Evolutionary conservation across 2,113 vertebrate genomes (phyloP).

Genomic region (Syngnathoides biaculeatus): DNA sequence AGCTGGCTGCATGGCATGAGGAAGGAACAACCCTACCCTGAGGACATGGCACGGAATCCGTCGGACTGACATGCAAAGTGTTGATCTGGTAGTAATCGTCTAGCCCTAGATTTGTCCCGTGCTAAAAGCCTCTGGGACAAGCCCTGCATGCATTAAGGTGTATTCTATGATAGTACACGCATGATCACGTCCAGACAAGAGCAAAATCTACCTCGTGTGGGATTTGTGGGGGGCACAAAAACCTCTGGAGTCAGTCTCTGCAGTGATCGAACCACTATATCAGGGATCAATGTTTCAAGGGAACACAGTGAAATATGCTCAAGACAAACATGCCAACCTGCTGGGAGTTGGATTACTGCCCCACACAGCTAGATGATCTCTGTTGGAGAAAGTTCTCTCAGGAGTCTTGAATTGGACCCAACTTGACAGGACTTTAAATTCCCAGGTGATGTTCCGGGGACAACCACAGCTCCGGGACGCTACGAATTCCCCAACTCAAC

Average conservation of each 20-base stretch:
- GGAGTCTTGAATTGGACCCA: background rate
- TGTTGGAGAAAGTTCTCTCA: conserved; percentile 15
- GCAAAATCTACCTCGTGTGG: background rate
- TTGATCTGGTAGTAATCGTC: no score
- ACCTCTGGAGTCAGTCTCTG: background rate
- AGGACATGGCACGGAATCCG: conserved; percentile 29
- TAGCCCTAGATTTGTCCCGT: background rate
- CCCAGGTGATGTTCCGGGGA: no score
- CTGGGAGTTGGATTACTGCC: conserved; percentile 14
- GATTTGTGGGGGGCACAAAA: no score
- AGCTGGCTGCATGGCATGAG: conserved; percentile 16
- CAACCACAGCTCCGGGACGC: background rate
- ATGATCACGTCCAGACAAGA: background rate
- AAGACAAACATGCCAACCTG: conserved; percentile 44
- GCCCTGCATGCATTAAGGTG: background rate
- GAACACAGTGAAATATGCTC: background rate
- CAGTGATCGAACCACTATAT: background rate
- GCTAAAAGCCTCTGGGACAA: background rate
- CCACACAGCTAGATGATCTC: background rate
- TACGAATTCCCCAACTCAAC: background rate
- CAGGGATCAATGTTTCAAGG: background rate
- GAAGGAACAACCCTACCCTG: conserved; percentile 38
- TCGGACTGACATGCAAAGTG: background rate
- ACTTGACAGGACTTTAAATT: background rate
- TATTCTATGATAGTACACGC: no score